phyloP scores from a whole-genome alignment of 64 coral and sea anemone species.

The Montipora capricornis region DNA sequence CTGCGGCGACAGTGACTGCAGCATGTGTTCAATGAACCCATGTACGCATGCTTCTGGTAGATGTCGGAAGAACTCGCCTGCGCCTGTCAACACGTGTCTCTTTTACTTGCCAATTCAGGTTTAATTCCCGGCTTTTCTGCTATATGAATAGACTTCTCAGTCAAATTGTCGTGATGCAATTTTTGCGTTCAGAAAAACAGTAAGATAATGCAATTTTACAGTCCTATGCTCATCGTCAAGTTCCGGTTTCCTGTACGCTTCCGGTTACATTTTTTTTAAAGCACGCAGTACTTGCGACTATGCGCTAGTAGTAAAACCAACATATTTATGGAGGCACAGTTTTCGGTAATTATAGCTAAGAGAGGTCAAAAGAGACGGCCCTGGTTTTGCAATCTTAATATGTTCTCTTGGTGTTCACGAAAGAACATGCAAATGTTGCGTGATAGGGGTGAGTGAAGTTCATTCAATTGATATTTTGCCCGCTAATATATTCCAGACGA shows the following conservation, averaged over 20 bases:
- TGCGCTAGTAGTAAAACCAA: too few species aligned
- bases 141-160: background rate
- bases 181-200: background rate
- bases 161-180: background rate
- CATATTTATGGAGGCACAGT: too few species aligned
- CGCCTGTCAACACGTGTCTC: background rate
- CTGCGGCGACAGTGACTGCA: background rate
- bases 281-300: too few species aligned
- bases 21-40: background rate
- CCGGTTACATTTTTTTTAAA: background rate
- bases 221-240: background rate
- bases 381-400: too few species aligned
- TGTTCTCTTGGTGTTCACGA: too few species aligned
- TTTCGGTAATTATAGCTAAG: too few species aligned
- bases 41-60: slow-evolving; percentile 17
- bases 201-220: background rate
- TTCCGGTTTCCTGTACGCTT: background rate
- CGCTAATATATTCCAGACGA: too few species aligned
- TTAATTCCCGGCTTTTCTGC: background rate
- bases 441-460: too few species aligned
- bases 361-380: too few species aligned
- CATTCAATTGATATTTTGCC: too few species aligned
- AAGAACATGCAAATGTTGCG: too few species aligned
- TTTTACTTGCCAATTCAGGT: background rate
- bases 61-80: background rate